Base-by-base conservation (phyloP, 2,888 invertebrate genomes). In the Rhopalosiphum nymphaeae region DNA sequence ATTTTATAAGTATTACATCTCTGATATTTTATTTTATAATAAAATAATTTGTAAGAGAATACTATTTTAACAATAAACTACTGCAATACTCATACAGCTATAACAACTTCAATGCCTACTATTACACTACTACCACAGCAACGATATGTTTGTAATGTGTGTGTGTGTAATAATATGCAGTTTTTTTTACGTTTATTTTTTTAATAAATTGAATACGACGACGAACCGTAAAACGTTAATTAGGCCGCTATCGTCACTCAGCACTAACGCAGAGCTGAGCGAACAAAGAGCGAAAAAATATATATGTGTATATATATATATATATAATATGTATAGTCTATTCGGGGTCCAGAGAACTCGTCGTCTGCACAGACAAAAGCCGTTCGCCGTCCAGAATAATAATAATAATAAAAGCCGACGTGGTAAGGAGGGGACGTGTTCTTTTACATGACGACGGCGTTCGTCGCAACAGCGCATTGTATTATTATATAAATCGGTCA, bases 401-500 rank as follows among this genome's bases (percentile, higher is more conserved):
- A 91, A 87, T 61, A 87, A 61, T 61, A 86, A 85, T n/a, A 57
- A 88, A 25, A 53, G 16, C 42, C 49, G 57, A 46, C 46, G 56
- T 25, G 56, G 56, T 44, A 11, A 11, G 91, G 25, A 25, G 44
- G 88, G 61, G 92, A 88, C 53, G 84, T 84, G 89, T 84, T 93
- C 67, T 56, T 46, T 93, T 44, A 53, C 29, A 86, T 21, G 53
- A 56, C 86, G 91, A 67, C 85, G 85, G 49, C 67, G 92, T 67
- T 49, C 56, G 86, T 36, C 57, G 92, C 36, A 11, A 87, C 78
- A 36, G 56, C 57, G 89, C 56, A 85, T 56, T 93, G 86, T 92
- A 78, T 94, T 86, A 46, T 85, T 85, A 90, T 84, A 93, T 84
- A 94, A 94, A 94, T 94, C 93, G 93, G 93, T 94, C 93, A 94